Base-by-base conservation (phyloP, 1,140 invertebrate species). In the Heterodera schachtii region DNA sequence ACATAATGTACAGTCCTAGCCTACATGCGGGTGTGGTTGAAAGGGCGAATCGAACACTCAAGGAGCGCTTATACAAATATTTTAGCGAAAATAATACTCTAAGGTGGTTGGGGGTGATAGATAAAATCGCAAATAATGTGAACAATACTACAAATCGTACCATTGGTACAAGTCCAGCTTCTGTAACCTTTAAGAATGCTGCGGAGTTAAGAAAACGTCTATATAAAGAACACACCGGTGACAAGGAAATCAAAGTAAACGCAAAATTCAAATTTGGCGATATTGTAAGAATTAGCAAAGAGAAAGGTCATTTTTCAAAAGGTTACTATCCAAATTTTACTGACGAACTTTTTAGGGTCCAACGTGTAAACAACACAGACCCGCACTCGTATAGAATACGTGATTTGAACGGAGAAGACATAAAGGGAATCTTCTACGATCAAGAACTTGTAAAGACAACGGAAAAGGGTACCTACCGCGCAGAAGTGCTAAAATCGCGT, bases 281-380 rank as follows among this genome's bases (percentile, higher is more conserved):
- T 19, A 71, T 16, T 13, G 69, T 71, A 4, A n/a, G 41, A 31
- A 71, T 71, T 11, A 41, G 41, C 69, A 71, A 74, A 74, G 73
- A 74, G 43, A 74, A 74, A 43, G 41, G 73, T 0, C n/a, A 74
- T 8, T 74, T 74, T 74, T 47, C 46, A 31, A 74, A 74, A 74
- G 73, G 73, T 9, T 74, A 74, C 21, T 74, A 49, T 8, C 21
- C 73, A 0, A 74, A 74, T 74, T 74, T 49, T 74, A 74, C 73
- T 0, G 73, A 74, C 73, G 73, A 74, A 9, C 3, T 74, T 3
- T 74, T 74, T 74, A 47, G 21, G n/a, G 43, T 74, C 6, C 3
- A 5, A 2, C 46, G 8, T 8, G 73, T 44, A 41, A 74, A 74
- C 3, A 16, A 16, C 8, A 31, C 5, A 0, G 3, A 74, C 5